Base-by-base conservation (phyloP, 2,888 invertebrate species). In the Teinopalpus imperialis region DNA sequence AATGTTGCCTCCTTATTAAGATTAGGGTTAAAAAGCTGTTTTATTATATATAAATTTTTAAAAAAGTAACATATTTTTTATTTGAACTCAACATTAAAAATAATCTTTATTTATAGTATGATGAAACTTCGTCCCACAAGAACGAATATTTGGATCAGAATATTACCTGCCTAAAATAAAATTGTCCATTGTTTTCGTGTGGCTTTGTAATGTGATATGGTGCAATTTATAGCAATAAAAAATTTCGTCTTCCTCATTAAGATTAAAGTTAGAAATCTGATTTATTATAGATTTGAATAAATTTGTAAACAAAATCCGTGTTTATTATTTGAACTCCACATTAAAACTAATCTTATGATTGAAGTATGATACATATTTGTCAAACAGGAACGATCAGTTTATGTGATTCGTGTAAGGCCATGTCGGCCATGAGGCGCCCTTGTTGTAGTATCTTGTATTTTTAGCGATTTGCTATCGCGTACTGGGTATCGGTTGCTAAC, bases 381-480 rank as follows among this genome's bases (percentile, higher is more conserved):
- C 13, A 10, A 37, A 26, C 37, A 74, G 78, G 76, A 74, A 71
- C 65, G 62, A 60, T 62, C 53, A 65, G 70, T 78, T 75, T 75
- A 81, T 76, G 76, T 74, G 75, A 73, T 75, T 72, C 69, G 68
- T 71, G 75, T 78, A 76, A 80, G 77, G 75, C 61, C 66, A 73
- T 71, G 61, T 61, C 60, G 80, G 61, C 82, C 83, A 74, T 85
- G 81, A 72, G 60, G 49, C 71, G 81, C 77, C 81, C 79, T 82
- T 78, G 85, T 66, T 57, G 61, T 59, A 57, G 57, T 64, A 66
- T 69, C 66, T 75, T 64, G 70, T 85, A 86, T 86, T 85, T 87
- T 86, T 85, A 86, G 83, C 82, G 81, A 74, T 82, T 80, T 78
- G 73, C 70, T 74, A 71, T 67, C 68, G 64, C 61, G 62, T 60